Percentiles rank a stretch among this genome's conserved stretches.
phyloP scores from a whole-genome alignment of 2,888 invertebrate genomes.

The Anticlea derivata region DNA sequence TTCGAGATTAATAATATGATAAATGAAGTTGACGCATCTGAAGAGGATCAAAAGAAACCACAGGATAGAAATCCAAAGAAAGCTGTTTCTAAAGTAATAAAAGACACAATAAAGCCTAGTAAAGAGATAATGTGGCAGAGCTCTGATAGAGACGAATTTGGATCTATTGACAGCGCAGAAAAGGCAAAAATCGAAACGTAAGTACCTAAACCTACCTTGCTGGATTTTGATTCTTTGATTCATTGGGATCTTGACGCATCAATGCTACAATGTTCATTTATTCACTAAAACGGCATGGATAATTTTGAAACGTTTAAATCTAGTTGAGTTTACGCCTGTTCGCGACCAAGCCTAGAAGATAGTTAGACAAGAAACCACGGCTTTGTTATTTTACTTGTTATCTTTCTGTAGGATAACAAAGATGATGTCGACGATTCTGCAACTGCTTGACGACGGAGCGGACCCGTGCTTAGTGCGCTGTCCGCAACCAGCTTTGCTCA shows the following conservation, averaged over 20 bases:
- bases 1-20: conserved; percentile 61
- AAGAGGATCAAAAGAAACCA: conserved; percentile 53
- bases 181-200: conserved; percentile 51
- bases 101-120: conserved; percentile 51
- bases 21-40: conserved; percentile 45
- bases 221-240: not conserved
- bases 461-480: conserved; percentile 57
- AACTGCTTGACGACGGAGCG: conserved; percentile 62
- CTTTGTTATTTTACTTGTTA: too few relatives aligned
- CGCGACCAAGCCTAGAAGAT: too few relatives aligned
- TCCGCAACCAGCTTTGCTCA: conserved; percentile 63
- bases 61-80: conserved; percentile 51
- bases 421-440: conserved; percentile 55
- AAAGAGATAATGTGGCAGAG: conserved; percentile 49
- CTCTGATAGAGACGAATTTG: conserved; percentile 44
- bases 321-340: too few relatives aligned
- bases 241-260: too few relatives aligned
- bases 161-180: conserved; percentile 43
- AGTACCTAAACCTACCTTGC: conserved; percentile 30
- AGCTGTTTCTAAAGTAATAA: conserved; percentile 43
- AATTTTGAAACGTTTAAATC: too few relatives aligned
- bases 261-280: too few relatives aligned
- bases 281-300: too few relatives aligned
- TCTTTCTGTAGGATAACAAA: conserved; percentile 52
- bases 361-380: too few relatives aligned